phyloP scores from a whole-genome alignment of 2,797 vertebrate species.

The Nasua narica region DNA sequence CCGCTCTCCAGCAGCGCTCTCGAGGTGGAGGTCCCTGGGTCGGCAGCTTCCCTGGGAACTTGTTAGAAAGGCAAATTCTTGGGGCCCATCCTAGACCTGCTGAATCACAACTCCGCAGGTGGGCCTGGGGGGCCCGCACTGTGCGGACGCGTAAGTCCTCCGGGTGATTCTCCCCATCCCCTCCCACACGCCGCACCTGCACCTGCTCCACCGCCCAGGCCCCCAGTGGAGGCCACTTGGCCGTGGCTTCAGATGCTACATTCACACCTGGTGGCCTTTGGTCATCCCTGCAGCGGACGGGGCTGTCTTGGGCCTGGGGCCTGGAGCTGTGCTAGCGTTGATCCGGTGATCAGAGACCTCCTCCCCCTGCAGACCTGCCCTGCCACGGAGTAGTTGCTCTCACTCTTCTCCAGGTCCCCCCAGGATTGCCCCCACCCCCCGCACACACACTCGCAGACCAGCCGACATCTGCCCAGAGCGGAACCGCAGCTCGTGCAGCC shows the following conservation, averaged over 20 bases:
- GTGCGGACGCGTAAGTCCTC: background rate
- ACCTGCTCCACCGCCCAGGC: background rate
- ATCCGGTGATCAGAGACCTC: background rate
- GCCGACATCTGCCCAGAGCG: background rate
- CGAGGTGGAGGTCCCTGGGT: background rate
- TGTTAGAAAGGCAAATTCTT: background rate
- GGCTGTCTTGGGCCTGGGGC: background rate
- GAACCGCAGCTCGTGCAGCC: background rate
- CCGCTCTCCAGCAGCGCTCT: background rate
- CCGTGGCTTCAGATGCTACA: accelerated
- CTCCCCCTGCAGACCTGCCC: background rate
- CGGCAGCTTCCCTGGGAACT: background rate
- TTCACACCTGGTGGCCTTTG: background rate
- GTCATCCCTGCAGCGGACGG: background rate
- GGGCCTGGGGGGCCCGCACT: background rate
- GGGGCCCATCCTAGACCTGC: background rate
- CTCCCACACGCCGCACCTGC: no score
- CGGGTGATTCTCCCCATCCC: no score
- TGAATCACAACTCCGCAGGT: background rate
- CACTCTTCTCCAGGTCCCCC: background rate
- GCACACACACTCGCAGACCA: accelerated
- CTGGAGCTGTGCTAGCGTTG: background rate
- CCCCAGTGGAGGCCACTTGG: background rate
- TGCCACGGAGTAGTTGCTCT: accelerated
- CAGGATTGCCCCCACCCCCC: no score